A percentile compares a stretch with the other conserved stretches of the same genome.
Conservation (phyloP, 2,797 vertebrate genomes). For the Coccyzus lansbergi region DNA sequence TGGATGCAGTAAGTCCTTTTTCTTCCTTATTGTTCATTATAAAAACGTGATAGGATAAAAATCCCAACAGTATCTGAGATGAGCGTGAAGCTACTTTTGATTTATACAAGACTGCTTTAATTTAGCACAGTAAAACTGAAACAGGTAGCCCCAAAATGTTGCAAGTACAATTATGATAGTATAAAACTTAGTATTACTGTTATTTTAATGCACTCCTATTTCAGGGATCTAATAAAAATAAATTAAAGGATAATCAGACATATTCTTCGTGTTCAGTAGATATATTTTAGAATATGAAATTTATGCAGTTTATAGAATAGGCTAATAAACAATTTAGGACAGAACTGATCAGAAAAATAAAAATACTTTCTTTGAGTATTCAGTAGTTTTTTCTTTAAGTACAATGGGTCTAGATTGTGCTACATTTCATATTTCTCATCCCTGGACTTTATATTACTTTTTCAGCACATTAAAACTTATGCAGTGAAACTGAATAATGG, state of each 20-base stretch:
- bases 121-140: conserved; percentile 44
- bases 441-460: conserved; percentile 82
- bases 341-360: conserved; percentile 14
- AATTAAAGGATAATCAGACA: conserved; percentile 43
- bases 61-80: conserved; percentile 32
- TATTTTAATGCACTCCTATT: conserved; percentile 39
- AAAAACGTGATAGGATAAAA: conserved; percentile 31
- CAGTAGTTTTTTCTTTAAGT: conserved; percentile 61
- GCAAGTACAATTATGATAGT: conserved; percentile 14
- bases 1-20: conserved; percentile 15
- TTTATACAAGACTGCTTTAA: conserved; percentile 41
- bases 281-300: conserved; percentile 33
- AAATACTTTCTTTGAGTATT: background rate
- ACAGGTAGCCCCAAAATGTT: conserved; percentile 56
- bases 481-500: conserved; percentile 92
- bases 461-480: conserved; percentile 86
- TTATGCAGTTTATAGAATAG: conserved; percentile 34
- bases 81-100: conserved; percentile 30
- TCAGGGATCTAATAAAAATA: conserved; percentile 51
- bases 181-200: conserved; percentile 41
- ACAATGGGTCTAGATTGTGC: conserved; percentile 66
- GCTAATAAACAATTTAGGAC: conserved; percentile 51
- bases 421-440: conserved; percentile 78
- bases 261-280: conserved; percentile 20
- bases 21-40: background rate